phyloP scores from a whole-genome alignment of 2,113 vertebrate genomes.

The Salvator merianae region DNA sequence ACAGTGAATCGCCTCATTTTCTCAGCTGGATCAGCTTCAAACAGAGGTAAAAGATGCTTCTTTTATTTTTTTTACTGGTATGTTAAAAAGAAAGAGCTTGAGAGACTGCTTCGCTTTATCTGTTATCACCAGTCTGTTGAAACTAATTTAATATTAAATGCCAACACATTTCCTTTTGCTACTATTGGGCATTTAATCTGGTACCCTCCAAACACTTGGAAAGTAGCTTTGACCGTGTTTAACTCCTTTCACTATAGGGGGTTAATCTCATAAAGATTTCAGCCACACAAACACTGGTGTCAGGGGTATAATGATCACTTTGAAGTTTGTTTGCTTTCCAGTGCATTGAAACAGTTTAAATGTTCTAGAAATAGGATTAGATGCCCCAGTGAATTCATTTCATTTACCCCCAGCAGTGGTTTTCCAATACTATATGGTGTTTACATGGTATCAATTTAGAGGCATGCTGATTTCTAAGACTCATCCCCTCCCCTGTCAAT shows the following conservation, averaged over 20 bases:
- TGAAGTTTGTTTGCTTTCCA: conserved; percentile 85
- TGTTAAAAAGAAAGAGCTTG: background rate
- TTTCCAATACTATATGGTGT: conserved; percentile 75
- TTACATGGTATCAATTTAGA: conserved; percentile 81
- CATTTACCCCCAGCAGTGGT: conserved; percentile 84
- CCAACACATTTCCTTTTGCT: conserved; percentile 56
- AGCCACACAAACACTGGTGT: conserved; percentile 80
- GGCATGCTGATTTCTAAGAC: conserved; percentile 78
- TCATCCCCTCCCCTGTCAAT: conserved; percentile 63
- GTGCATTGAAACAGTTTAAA: conserved; percentile 80
- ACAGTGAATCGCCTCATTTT: conserved; percentile 27
- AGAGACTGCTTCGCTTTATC: background rate
- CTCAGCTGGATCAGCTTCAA: background rate
- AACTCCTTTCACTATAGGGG: conserved; percentile 76
- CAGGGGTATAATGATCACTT: conserved; percentile 85
- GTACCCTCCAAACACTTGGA: conserved; percentile 74
- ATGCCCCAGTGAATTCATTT: conserved; percentile 83
- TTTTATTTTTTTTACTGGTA: background rate
- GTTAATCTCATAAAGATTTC: conserved; percentile 85
- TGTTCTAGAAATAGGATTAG: conserved; percentile 85
- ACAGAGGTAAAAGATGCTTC: background rate
- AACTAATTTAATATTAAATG: conserved; percentile 41
- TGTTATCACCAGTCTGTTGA: background rate
- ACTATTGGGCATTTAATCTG: conserved; percentile 60
- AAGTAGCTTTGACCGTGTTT: conserved; percentile 76